Evolutionary conservation across 2,888 invertebrate genomes (phyloP).

Genomic region (Tenodera sinensis): DNA sequence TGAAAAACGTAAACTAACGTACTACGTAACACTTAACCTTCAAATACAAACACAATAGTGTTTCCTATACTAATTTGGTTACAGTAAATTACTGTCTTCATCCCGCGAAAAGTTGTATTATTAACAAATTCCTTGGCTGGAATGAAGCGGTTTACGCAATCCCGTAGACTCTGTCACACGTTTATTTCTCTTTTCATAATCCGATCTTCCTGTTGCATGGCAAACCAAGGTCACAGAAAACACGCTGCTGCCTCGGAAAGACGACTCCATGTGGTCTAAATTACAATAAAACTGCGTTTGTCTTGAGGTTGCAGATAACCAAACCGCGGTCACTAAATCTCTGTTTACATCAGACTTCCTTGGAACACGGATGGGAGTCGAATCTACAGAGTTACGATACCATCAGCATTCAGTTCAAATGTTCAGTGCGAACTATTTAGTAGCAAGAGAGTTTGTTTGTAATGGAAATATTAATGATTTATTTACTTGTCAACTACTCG

Average conservation of each 20-base stretch:
- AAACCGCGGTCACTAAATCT: neutral
- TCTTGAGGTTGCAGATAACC: neutral
- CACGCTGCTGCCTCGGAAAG: neutral
- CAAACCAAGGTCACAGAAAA: neutral
- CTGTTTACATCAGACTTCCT: neutral
- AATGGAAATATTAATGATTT: no score
- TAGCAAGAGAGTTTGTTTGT: no score
- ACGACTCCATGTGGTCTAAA: neutral
- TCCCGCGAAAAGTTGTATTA: neutral
- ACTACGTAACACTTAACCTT: no score
- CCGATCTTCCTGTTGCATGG: neutral
- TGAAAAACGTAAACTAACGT: no score
- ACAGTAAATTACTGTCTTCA: neutral
- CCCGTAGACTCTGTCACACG: neutral
- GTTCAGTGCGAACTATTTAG: no score
- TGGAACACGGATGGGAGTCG: no score
- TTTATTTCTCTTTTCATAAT: neutral
- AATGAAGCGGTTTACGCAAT: neutral
- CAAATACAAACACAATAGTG: no score
- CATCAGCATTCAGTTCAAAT: no score
- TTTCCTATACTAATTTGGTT: neutral
- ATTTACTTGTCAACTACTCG: no score
- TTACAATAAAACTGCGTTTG: neutral
- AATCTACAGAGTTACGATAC: no score
- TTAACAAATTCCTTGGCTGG: neutral